Base-by-base conservation (phyloP, 2,113 vertebrate species). In the Toxotes jaculatrix region DNA sequence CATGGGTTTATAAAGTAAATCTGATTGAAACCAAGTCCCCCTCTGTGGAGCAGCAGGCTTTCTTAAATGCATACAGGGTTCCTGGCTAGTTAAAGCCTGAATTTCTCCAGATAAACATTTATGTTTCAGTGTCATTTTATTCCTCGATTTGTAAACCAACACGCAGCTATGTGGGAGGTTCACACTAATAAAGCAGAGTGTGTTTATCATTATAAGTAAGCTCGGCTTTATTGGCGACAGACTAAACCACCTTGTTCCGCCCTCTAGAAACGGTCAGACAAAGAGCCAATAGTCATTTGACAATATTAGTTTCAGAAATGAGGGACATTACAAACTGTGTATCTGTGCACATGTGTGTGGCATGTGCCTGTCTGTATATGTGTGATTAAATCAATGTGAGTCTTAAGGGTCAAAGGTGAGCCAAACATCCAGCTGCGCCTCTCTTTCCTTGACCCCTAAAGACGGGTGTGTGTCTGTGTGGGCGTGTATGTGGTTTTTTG, bases 51-150 rank as follows among this genome's bases (percentile, higher is more conserved):
- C 53, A 64, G 76, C 36, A 11, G 17, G 38, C 13, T 43, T 68
- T 34, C 27, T 55, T 38, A 45, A 27, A 47, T 47, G 61, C 45
- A 60, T 9, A 36, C 60, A 49, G 36, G 42, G 65, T 88, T 85
- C 64, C 70, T 88, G 42, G 21, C 81, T 4, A 64, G 73, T n/a
- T 34, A 43, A 72, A 79, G 65, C 31, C 77, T 79, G 70, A 84
- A 77, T 87, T 84, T 64, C 65, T 74, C 65, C 65, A 43, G 40
- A 16, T 88, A 92, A 93, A 93, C 84, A 91, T 91, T 93, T 91
- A 92, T 55, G 80, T 85, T 89, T 78, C 82, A 51, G 73, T 76
- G 82, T 81, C 70, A 88, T 89, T 91, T 84, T 69, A 88, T 87
- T 89, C 86, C 85, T 70, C 40, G 38, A 84, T 77, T 19, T 86